These are phyloP conservation scores for Galleria mellonella DNA, from an alignment of 1,140 invertebrate genomes.

Conservation along the genomic window DNA sequence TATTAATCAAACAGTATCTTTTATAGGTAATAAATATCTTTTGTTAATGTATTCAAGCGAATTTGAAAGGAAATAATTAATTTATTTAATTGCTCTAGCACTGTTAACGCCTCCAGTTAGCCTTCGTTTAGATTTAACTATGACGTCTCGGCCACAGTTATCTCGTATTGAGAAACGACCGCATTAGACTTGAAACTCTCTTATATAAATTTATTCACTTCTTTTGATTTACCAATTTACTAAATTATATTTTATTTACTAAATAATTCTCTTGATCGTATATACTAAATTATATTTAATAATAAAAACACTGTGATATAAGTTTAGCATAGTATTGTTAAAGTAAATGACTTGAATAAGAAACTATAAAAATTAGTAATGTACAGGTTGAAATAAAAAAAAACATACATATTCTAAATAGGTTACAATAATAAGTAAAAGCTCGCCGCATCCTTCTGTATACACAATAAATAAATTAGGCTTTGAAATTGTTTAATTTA, in stretches of 20 bases:
- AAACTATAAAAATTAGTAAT: too few relatives aligned
- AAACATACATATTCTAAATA: too few relatives aligned
- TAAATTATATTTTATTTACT: too few relatives aligned
- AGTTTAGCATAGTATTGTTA: too few relatives aligned
- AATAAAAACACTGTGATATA: background rate
- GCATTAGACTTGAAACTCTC: conserved; percentile 37
- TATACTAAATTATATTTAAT: conserved; percentile 11
- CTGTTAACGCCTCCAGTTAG: conserved; percentile 56
- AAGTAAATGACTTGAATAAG: too few relatives aligned
- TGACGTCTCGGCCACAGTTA: conserved; percentile 44
- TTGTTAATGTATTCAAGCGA: conserved; percentile 24
- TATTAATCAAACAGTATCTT: conserved; percentile 13
- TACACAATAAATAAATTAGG: too few relatives aligned
- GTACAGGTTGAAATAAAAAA: too few relatives aligned
- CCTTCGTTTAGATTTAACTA: conserved; percentile 64
- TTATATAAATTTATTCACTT: conserved; percentile 15
- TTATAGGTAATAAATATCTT: conserved; percentile 5
- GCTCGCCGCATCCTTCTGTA: too few relatives aligned
- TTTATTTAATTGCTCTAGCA: conserved; percentile 57
- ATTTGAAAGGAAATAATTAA: conserved; percentile 64
- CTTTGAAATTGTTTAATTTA: too few relatives aligned
- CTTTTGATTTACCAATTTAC: too few relatives aligned
- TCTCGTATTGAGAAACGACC: conserved; percentile 44
- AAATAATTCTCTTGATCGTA: conserved; percentile 19
- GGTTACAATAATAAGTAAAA: too few relatives aligned